These are phyloP conservation scores for Drosophila nigritarsus DNA, from an alignment of 2,888 invertebrate species.

Conservation along the genomic window DNA sequence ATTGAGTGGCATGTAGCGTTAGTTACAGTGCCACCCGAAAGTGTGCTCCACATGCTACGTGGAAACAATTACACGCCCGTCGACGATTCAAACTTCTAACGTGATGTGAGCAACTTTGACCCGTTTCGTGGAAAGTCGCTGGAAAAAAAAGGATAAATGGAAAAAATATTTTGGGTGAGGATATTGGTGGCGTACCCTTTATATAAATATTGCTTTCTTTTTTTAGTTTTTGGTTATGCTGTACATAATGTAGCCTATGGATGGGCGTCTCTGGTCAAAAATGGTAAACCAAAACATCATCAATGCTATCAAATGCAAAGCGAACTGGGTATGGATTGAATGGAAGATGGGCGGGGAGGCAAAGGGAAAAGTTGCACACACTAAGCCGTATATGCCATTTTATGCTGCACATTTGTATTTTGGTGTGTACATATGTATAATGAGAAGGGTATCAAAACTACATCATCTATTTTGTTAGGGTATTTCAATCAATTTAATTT, in stretches of 20 bases:
- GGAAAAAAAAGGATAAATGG: slow-evolving; percentile 21
- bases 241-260: slow-evolving; percentile 23
- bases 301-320: slow-evolving; percentile 63
- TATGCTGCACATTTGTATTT: slow-evolving; percentile 37
- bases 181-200: slow-evolving; percentile 4
- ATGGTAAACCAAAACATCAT: slow-evolving; percentile 69
- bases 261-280: slow-evolving; percentile 43
- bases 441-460: not conserved
- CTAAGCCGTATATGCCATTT: slow-evolving; percentile 39
- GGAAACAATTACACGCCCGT: slow-evolving; percentile 57
- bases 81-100: slow-evolving; percentile 30
- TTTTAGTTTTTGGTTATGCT: slow-evolving; percentile 6
- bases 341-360: not conserved
- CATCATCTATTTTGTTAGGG: not conserved
- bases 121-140: slow-evolving; percentile 62
- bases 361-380: not conserved
- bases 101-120: slow-evolving; percentile 69
- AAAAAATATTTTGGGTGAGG: slow-evolving; percentile 21
- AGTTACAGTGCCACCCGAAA: slow-evolving; percentile 66
- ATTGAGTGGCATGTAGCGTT: slow-evolving; percentile 76
- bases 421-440: not conserved
- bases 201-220: slow-evolving; percentile 22
- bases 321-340: not conserved
- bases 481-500: slow-evolving; percentile 1
- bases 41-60: slow-evolving; percentile 38